These are phyloP conservation scores for Paguma larvata DNA, from an alignment of 2,797 vertebrate genomes.

Conservation along the genomic window DNA sequence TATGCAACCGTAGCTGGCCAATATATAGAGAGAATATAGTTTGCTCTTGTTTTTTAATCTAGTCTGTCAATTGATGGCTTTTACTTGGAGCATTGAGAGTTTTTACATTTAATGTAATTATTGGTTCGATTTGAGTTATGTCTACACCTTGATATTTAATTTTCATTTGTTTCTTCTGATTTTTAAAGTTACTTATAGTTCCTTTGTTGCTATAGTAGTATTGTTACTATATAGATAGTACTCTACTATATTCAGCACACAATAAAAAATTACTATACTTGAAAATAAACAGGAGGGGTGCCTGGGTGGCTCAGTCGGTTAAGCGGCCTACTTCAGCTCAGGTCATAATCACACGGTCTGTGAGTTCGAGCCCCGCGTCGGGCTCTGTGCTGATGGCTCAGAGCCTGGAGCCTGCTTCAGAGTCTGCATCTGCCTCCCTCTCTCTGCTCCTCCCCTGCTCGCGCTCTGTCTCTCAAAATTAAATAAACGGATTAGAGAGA, in stretches of 20 bases:
- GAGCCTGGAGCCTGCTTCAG: too few relatives aligned
- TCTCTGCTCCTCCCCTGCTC: too few relatives aligned
- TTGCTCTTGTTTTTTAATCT: background rate
- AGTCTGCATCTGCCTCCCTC: too few relatives aligned
- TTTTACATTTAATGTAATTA: background rate
- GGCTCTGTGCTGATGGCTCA: too few relatives aligned
- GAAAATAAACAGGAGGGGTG: background rate
- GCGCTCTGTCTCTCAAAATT: too few relatives aligned
- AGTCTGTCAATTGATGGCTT: background rate
- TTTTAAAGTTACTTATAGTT: background rate
- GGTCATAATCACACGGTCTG: too few relatives aligned
- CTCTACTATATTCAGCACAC: background rate
- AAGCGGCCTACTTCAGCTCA: too few relatives aligned
- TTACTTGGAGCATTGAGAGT: background rate
- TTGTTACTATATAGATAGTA: background rate
- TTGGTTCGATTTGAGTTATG: background rate
- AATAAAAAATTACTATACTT: background rate
- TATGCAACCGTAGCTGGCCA: background rate
- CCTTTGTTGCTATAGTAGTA: background rate
- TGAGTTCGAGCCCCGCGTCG: too few relatives aligned
- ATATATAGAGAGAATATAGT: background rate
- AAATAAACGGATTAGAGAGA: too few relatives aligned
- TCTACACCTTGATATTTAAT: background rate
- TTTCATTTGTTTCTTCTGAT: slow-evolving; percentile 22
- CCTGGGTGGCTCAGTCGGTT: too few relatives aligned